Conservation (phyloP, 2,888 invertebrate genomes). For the Dynastes hyllus region DNA sequence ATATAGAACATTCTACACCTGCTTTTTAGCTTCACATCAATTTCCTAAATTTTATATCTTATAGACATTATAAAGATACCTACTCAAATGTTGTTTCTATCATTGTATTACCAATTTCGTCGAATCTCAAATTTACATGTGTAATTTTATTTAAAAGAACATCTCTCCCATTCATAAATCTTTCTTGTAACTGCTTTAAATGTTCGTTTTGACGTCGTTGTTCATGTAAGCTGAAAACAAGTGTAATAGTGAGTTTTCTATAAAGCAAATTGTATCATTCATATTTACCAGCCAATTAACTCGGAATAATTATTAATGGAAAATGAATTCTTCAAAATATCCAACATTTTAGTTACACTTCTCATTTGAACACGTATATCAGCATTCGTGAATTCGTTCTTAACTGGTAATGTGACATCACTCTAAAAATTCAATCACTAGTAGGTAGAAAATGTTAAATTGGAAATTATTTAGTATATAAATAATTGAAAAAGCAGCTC, state of each 20-base stretch:
- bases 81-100: slow-evolving; percentile 62
- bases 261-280: neutral
- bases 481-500: no score
- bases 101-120: slow-evolving; percentile 62
- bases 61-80: slow-evolving; percentile 25
- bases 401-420: slow-evolving; percentile 60
- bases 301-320: slow-evolving; percentile 21
- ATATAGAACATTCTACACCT: no score
- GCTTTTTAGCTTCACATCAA: no score
- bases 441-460: neutral
- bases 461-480: no score
- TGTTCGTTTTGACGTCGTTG: slow-evolving; percentile 62
- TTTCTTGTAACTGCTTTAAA: slow-evolving; percentile 59
- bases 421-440: slow-evolving; percentile 58
- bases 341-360: slow-evolving; percentile 19
- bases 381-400: slow-evolving; percentile 47
- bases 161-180: slow-evolving; percentile 60
- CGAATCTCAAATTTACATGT: slow-evolving; percentile 60
- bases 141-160: slow-evolving; percentile 61
- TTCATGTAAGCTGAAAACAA: slow-evolving; percentile 60
- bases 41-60: neutral
- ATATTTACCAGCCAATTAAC: slow-evolving; percentile 33
- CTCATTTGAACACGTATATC: slow-evolving; percentile 26
- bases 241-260: neutral
- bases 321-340: slow-evolving; percentile 35